Evolutionary conservation across 2,113 vertebrate genomes (phyloP).

Genomic region (Istiophorus platypterus): DNA sequence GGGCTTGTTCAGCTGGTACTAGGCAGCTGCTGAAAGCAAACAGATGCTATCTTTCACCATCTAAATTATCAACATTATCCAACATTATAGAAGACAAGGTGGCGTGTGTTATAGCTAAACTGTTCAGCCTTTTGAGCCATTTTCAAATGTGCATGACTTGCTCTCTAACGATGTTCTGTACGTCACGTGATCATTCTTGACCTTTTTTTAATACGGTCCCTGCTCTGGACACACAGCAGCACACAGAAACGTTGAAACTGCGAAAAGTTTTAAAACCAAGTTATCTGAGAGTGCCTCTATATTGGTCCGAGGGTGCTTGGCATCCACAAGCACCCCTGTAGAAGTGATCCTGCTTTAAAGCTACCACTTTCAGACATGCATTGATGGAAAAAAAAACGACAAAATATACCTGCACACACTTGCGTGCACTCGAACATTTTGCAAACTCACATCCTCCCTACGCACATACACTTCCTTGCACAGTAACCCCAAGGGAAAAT

Average conservation of each 20-base stretch:
- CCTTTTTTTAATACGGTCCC: too few relatives aligned
- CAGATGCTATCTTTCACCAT: neutral
- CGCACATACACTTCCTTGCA: constrained; percentile 37
- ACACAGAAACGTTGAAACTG: too few relatives aligned
- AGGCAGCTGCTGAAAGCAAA: neutral
- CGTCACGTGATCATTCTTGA: neutral
- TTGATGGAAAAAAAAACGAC: constrained; percentile 25
- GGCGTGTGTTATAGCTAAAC: neutral
- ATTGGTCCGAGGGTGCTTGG: constrained; percentile 35
- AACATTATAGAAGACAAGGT: neutral
- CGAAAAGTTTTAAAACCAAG: constrained; percentile 3
- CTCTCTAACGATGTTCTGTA: neutral
- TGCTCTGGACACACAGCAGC: neutral
- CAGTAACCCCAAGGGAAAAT: constrained; percentile 59
- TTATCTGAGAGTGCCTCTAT: constrained; percentile 11
- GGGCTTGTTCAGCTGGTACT: neutral
- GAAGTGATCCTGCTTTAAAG: constrained; percentile 13
- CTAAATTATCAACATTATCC: neutral
- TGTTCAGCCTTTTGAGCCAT: neutral
- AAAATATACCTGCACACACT: constrained; percentile 31
- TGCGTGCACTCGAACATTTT: constrained; percentile 34
- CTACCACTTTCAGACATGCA: constrained; percentile 34
- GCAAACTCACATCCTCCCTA: neutral
- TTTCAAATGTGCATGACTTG: neutral
- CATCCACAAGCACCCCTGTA: constrained; percentile 10